Conservation (phyloP, 2,888 invertebrate species). For the Peribatodes rhomboidaria region DNA sequence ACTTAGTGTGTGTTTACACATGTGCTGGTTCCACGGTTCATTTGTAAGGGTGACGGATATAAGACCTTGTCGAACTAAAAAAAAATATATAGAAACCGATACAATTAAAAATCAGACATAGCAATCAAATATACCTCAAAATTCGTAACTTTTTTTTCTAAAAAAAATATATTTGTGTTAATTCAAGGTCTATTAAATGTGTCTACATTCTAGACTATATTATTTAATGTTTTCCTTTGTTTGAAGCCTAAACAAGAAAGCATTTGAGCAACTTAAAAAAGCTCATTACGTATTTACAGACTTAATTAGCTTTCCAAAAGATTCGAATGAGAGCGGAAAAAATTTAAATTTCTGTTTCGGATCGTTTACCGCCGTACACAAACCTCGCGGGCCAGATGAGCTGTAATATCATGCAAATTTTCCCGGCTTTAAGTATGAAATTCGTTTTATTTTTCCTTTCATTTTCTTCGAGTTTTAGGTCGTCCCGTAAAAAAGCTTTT, state of each 20-base stretch:
- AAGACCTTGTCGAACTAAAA: conserved; percentile 18
- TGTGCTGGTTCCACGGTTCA: conserved; percentile 73
- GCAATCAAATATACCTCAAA: no score
- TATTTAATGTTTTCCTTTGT: background rate
- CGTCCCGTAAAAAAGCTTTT: conserved; percentile 76
- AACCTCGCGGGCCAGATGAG: conserved; percentile 65
- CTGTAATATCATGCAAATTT: conserved; percentile 82
- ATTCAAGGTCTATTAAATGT: no score
- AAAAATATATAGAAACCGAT: background rate
- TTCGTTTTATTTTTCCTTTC: conserved; percentile 72
- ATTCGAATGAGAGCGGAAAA: conserved; percentile 46
- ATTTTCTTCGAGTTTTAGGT: conserved; percentile 69
- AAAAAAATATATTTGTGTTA: no score
- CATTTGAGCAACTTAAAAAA: conserved; percentile 22
- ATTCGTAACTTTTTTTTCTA: no score
- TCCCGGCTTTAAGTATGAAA: conserved; percentile 73
- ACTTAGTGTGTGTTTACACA: conserved; percentile 60
- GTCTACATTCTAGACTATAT: no score
- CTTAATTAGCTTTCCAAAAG: conserved; percentile 58
- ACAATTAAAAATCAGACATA: no score
- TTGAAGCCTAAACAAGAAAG: background rate
- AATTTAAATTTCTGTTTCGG: conserved; percentile 69
- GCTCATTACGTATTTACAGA: conserved; percentile 30
- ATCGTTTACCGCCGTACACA: conserved; percentile 71
- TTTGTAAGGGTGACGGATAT: conserved; percentile 62